Base-by-base conservation (phyloP, 1,140 invertebrate species). In the Dreissena rostriformis region DNA sequence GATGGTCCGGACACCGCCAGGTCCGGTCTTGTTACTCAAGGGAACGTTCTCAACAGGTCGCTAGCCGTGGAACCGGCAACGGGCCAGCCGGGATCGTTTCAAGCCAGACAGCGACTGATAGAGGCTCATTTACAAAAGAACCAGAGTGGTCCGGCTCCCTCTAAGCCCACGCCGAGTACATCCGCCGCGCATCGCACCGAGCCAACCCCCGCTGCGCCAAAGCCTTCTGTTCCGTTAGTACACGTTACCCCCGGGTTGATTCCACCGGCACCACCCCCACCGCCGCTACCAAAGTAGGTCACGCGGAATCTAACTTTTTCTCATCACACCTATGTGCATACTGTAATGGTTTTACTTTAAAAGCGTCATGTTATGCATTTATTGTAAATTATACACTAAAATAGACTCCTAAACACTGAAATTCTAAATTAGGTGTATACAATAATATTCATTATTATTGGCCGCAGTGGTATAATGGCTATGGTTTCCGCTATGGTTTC, bases 71-170 rank as follows among this genome's bases (percentile, higher is more conserved):
- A 81, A 17, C 68, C 79, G 17, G 26, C 28, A 55, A 81, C 68
- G 65, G 79, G 70, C 1, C 68, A 81, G 51, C 67, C 70, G 22
- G 70, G 79, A 4, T 81, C 79, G 22, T 81, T 81, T 49, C 53
- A 81, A 19, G 79, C 79, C 17, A 71, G 79, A 51, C 68, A 49
- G 15, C 26, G 79, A 19, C 57, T 81, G 8, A 81, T 81, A 17
- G 79, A 81, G 72, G 79, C 79, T 17, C 79, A 73, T 63, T 66
- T 81, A 66, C 11, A 61, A 57, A 80, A 71, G 53, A 81, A 81
- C 61, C 55, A n/a, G 19, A 12, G 22, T 19, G 55, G 39, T 28
- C 28, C 79, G n/a, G 5, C 68, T 1, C 6, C 79, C 22, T 14
- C 68, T 7, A 55, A 70, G 29, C 77, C 66, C 1, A 28, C 61